Conservation (phyloP, 2,113 vertebrate species). For the Chinchilla lanigera region DNA sequence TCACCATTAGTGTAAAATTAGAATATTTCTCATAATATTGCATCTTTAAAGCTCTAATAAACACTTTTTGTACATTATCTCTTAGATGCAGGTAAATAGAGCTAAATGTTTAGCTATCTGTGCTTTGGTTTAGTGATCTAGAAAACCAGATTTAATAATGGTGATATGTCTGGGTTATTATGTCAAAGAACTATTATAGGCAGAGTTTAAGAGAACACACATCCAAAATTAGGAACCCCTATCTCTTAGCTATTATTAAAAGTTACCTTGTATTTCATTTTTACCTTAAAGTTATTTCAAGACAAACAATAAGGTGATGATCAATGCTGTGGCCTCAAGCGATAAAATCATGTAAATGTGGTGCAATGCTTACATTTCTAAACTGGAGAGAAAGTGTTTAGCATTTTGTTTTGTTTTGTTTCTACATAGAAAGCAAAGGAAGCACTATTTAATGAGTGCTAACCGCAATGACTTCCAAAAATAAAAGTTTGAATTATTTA, state of each 20-base stretch:
- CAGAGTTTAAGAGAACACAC: neutral
- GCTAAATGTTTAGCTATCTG: neutral
- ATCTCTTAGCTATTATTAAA: neutral
- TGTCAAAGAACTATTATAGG: neutral
- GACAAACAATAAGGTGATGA: neutral
- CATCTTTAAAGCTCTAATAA: neutral
- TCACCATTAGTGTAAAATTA: neutral
- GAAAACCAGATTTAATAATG: neutral
- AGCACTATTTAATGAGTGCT: neutral
- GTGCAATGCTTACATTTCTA: neutral
- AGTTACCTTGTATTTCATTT: neutral
- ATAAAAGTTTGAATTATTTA: constrained; percentile 35
- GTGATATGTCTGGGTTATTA: neutral
- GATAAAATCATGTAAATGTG: neutral
- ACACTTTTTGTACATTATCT: neutral
- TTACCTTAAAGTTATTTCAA: neutral
- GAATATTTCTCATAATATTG: neutral
- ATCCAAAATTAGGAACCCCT: neutral
- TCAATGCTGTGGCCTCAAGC: neutral
- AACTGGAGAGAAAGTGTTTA: neutral
- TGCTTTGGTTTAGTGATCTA: neutral
- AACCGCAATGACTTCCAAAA: neutral
- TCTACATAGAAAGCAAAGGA: neutral
- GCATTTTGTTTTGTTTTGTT: neutral
- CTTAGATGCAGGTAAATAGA: neutral